Conservation (phyloP, 2,797 vertebrate species). For the Megalops cyprinoides region DNA sequence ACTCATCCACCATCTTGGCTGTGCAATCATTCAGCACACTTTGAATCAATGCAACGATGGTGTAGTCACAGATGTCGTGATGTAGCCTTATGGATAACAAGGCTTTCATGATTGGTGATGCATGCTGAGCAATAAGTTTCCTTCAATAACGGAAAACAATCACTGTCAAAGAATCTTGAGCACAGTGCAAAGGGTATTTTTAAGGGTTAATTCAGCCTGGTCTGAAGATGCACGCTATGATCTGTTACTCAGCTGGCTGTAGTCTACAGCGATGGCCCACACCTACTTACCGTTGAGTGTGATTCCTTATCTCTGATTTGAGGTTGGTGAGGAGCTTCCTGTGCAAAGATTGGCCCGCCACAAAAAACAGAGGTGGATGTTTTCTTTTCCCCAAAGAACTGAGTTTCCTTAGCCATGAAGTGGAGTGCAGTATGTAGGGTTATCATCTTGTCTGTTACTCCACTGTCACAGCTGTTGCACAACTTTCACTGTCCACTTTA, state of each 20-base stretch:
- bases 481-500: neutral
- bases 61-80: no score
- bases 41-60: no score
- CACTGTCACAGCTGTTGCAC: neutral
- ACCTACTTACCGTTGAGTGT: constrained; percentile 13
- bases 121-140: no score
- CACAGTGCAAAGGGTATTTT: no score
- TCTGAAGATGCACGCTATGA: neutral
- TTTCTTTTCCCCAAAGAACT: neutral
- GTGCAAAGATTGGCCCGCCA: constrained; percentile 1
- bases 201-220: no score
- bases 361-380: constrained; percentile 2
- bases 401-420: neutral
- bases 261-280: neutral
- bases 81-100: no score
- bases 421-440: neutral
- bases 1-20: no score
- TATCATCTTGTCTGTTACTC: neutral
- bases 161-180: no score
- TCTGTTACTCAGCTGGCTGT: neutral
- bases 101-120: no score
- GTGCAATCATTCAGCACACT: no score
- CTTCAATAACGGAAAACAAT: no score
- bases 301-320: constrained; percentile 10
- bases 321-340: constrained; percentile 11